Percentiles rank a stretch among this genome's conserved stretches.
phyloP scores from a whole-genome alignment of 35 echinoderm and acorn worm species.

The Lytechinus pictus region DNA sequence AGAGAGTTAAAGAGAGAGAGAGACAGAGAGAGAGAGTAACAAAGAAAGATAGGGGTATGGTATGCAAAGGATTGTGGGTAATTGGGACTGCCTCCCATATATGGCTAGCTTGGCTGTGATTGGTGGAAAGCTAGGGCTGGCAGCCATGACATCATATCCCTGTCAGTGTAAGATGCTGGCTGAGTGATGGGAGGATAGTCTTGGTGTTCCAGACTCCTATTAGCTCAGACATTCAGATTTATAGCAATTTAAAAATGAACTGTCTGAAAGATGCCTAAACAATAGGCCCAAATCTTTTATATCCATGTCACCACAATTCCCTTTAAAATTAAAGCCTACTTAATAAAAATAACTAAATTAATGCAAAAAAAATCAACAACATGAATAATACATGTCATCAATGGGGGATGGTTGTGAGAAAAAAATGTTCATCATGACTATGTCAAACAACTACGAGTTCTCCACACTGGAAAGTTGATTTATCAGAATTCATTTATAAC shows the following conservation, averaged over 20 bases:
- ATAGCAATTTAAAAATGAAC: too few species aligned
- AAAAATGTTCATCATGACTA: neutral
- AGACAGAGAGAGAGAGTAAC: neutral
- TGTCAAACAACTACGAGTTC: neutral
- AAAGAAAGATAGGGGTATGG: constrained; percentile 1
- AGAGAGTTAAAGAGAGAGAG: neutral
- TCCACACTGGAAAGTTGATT: neutral
- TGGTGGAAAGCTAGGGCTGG: constrained; percentile 31
- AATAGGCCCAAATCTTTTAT: too few species aligned
- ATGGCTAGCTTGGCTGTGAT: constrained; percentile 54
- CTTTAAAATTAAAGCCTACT: too few species aligned
- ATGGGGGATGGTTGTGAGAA: neutral
- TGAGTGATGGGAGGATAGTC: constrained; percentile 16
- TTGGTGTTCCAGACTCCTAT: neutral
- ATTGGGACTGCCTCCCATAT: constrained; percentile 26
- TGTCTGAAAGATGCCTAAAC: too few species aligned
- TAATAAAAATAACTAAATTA: neutral
- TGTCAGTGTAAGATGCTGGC: neutral
- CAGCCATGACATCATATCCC: constrained; percentile 44
- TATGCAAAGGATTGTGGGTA: constrained; percentile 49
- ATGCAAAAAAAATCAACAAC: neutral
- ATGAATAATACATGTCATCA: neutral
- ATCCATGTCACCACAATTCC: too few species aligned
- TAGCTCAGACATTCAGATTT: neutral
- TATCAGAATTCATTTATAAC: neutral